Evolutionary conservation across 2,888 invertebrate genomes (phyloP).

Genomic region (Sesia bembeciformis): DNA sequence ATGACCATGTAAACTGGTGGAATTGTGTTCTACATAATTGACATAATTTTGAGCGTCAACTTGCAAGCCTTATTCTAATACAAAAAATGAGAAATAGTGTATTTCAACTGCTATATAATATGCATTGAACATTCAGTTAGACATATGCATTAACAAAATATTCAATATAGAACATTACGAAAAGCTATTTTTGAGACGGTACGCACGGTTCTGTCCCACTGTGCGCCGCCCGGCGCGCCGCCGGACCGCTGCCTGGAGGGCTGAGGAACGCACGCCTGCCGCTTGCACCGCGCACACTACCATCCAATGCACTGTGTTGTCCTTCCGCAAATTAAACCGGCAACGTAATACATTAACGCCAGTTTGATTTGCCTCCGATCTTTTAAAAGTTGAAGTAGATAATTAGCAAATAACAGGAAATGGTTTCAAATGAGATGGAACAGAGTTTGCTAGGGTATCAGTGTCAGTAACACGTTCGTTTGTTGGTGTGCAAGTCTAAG

Average conservation of each 20-base stretch:
- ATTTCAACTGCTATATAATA: too few species aligned
- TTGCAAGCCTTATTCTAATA: too few species aligned
- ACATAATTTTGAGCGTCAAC: too few species aligned
- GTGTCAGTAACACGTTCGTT: conserved; percentile 17
- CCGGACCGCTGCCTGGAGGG: background rate
- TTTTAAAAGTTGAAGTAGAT: background rate
- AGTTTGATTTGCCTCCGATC: too few species aligned
- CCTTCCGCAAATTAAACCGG: conserved; percentile 21
- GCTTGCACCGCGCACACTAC: conserved; percentile 3
- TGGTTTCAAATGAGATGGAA: conserved; percentile 50
- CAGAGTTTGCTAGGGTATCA: conserved; percentile 25
- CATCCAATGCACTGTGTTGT: conserved; percentile 19
- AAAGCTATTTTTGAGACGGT: too few species aligned
- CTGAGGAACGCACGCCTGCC: background rate
- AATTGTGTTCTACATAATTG: too few species aligned
- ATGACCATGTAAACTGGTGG: too few species aligned
- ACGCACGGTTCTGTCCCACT: too few species aligned
- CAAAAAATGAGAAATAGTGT: too few species aligned
- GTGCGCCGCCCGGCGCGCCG: background rate
- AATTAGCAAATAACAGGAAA: conserved; percentile 7
- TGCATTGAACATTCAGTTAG: too few species aligned
- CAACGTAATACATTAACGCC: background rate
- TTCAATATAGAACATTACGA: too few species aligned
- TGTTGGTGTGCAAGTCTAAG: conserved; percentile 30
- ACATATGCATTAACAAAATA: too few species aligned